phyloP scores from a whole-genome alignment of 1,140 invertebrate genomes.

The Drosophila ironensis region DNA sequence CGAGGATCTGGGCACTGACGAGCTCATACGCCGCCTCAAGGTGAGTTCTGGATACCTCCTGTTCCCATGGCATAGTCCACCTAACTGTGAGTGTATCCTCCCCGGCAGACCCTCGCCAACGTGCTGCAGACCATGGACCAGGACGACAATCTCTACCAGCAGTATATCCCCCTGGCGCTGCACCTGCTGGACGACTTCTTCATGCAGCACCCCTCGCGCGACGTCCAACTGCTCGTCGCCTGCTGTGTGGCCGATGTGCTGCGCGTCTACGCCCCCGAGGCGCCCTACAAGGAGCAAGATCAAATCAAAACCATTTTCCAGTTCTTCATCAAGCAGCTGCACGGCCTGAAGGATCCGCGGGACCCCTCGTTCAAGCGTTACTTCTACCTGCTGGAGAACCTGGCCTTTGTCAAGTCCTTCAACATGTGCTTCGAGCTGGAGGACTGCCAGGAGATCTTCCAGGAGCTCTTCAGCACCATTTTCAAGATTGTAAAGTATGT shows the following conservation, averaged over 20 bases:
- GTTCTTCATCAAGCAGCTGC: slow-evolving; percentile 97
- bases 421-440: slow-evolving; percentile 99
- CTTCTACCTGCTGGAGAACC: slow-evolving; percentile 97
- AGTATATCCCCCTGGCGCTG: slow-evolving; percentile 96
- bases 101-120: slow-evolving; percentile 90
- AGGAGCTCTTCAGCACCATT: slow-evolving; percentile 96
- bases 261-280: slow-evolving; percentile 98
- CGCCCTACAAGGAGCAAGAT: slow-evolving; percentile 97
- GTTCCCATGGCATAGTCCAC: no score
- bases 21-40: slow-evolving; percentile 96
- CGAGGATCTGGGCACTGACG: slow-evolving; percentile 96
- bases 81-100: no score
- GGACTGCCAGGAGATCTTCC: slow-evolving; percentile 98
- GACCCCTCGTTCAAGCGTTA: slow-evolving; percentile 98
- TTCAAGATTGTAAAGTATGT: slow-evolving; percentile 97
- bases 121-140: slow-evolving; percentile 98
- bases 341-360: slow-evolving; percentile 97
- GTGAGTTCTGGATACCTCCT: slow-evolving; percentile 83
- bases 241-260: slow-evolving; percentile 99
- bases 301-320: slow-evolving; percentile 96
- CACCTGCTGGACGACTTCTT: slow-evolving; percentile 97
- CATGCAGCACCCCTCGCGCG: slow-evolving; percentile 93
- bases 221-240: slow-evolving; percentile 96
- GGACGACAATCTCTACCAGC: slow-evolving; percentile 96
- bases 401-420: slow-evolving; percentile 99